Base-by-base conservation (phyloP, 2,113 vertebrate genomes). In the Perccottus glenii region DNA sequence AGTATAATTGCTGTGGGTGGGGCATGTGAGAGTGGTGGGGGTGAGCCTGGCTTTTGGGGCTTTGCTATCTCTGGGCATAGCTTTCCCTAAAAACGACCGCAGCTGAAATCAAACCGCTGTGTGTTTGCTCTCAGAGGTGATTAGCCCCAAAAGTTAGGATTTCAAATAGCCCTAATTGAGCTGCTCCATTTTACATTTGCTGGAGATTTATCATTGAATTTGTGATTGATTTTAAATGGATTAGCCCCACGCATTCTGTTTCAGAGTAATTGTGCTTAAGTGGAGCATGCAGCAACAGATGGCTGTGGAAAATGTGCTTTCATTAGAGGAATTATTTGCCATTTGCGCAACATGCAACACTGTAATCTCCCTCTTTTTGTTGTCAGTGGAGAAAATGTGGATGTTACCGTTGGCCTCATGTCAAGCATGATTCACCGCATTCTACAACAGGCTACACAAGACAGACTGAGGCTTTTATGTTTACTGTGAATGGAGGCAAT, bases 11-110 rank as follows among this genome's bases (percentile, higher is more conserved):
- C 90, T 32, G 84, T 76, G 12, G 52, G n/a, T 27, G 52, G 55
- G 40, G 60, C 8, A 33, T 16, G 61, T 8, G 16, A 16, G 11
- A 44, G 14, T 5, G 60, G n/a, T 12, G 33, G 46, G 2, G 72
- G 36, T 5, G 89, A 89, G 89, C 87, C 85, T 81, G 88, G 86
- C 92, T 67, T 90, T 36, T n/a, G 56, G 38, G 80, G 90, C 88
- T 93, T 87, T 90, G 88, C 87, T 87, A 94, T 94, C 92, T 92
- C 70, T 77, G 84, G 89, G 83, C 86, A 87, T 89, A 89, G 90
- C 89, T 90, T 93, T 90, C 67, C 51, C 85, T 91, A 91, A 93
- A 93, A 93, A 94, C 88, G 92, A 93, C 92, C 91, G 81, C 72
- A 84, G 89, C 88, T 91, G 58, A 93, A 92, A 91, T 84, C 87